phyloP scores from a whole-genome alignment of 2,113 vertebrate species.

The Charina bottae region DNA sequence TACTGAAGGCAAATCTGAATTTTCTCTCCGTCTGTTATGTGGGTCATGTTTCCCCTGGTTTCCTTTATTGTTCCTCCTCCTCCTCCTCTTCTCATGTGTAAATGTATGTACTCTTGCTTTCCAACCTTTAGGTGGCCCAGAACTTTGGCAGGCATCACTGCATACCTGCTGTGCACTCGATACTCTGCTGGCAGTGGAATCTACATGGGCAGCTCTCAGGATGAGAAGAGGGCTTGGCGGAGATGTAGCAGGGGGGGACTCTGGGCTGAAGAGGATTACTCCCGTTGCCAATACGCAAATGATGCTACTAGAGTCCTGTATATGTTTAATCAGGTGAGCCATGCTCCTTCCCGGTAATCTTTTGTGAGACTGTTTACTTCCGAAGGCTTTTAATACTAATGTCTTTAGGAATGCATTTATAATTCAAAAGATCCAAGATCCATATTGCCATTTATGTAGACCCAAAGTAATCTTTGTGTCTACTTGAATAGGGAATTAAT shows the following conservation, averaged over 20 bases:
- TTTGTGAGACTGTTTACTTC: neutral
- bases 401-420: neutral
- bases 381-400: neutral
- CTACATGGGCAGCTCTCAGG: constrained; percentile 82
- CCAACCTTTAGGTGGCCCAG: constrained; percentile 87
- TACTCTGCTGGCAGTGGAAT: constrained; percentile 82
- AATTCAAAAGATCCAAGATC: neutral
- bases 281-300: constrained; percentile 93
- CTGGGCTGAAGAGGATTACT: constrained; percentile 94
- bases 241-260: constrained; percentile 86
- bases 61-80: neutral
- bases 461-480: neutral
- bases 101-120: constrained; percentile 39
- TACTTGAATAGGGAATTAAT: neutral
- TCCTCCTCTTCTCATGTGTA: neutral
- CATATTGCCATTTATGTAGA: neutral
- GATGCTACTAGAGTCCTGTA: constrained; percentile 93
- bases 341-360: neutral
- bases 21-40: constrained; percentile 50
- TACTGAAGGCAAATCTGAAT: constrained; percentile 49
- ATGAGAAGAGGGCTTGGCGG: constrained; percentile 91
- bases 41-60: constrained; percentile 55
- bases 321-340: constrained; percentile 94
- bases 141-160: constrained; percentile 91
- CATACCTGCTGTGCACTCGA: constrained; percentile 87